Percentiles rank a stretch among this genome's conserved stretches.
Evolutionary conservation across 2,113 vertebrate genomes (phyloP).

Genomic region (Aspidoscelis tigris): DNA sequence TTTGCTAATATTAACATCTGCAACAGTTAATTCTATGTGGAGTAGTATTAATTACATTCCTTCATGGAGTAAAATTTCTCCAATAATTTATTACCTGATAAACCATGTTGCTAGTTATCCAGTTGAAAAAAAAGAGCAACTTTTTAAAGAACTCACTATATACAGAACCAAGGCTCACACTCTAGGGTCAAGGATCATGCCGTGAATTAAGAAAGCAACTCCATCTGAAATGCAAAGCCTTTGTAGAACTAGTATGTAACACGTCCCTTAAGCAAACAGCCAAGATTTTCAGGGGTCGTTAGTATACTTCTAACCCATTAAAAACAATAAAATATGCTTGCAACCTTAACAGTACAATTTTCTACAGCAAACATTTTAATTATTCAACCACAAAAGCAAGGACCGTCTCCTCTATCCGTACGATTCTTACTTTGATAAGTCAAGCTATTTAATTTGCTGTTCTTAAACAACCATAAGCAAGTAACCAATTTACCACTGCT

Average conservation of each 20-base stretch:
- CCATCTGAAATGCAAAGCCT: background rate
- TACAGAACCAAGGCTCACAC: conserved; percentile 37
- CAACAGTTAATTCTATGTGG: conserved; percentile 42
- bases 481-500: background rate
- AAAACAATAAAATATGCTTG: background rate
- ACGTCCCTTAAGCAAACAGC: background rate
- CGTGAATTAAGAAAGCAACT: conserved; percentile 31
- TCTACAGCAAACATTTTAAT: background rate
- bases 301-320: background rate
- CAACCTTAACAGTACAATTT: background rate
- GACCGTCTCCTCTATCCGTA: rapidly evolving
- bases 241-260: background rate
- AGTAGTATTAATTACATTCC: conserved; percentile 55
- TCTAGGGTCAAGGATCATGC: conserved; percentile 44
- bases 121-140: conserved; percentile 30
- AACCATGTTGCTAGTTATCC: conserved; percentile 44
- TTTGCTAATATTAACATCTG: conserved; percentile 52
- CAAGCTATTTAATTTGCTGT: background rate
- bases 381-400: conserved; percentile 9
- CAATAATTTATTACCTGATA: conserved; percentile 56
- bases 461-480: background rate
- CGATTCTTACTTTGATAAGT: background rate
- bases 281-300: conserved; percentile 17
- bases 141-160: conserved; percentile 6
- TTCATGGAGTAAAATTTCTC: conserved; percentile 23